A percentile compares a stretch with the other conserved stretches of the same genome.
Evolutionary conservation across 2,888 invertebrate species (phyloP).

Genomic region (Norana najaformis): DNA sequence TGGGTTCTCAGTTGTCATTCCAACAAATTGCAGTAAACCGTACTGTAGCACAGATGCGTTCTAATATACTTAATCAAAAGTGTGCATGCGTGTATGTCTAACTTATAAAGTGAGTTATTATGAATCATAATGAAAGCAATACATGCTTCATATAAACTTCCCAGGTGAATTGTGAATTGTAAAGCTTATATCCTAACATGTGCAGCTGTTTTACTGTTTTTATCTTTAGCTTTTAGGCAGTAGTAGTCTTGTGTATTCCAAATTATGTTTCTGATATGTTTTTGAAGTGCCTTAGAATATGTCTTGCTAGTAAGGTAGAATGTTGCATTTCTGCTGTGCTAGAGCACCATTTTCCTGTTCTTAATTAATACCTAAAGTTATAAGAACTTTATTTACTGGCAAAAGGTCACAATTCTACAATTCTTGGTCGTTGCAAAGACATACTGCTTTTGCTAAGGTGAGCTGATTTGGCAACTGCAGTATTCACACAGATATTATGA

Average conservation of each 20-base stretch:
- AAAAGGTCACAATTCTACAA: neutral
- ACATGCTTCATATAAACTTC: neutral
- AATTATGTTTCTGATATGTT: neutral
- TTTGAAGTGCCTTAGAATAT: constrained; percentile 2
- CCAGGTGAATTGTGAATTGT: neutral
- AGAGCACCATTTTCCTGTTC: neutral
- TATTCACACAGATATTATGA: neutral
- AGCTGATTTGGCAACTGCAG: neutral
- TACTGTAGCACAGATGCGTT: neutral
- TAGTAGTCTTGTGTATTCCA: neutral
- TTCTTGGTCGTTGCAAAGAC: neutral
- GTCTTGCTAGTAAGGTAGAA: neutral
- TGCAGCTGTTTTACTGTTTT: neutral
- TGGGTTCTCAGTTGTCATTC: neutral
- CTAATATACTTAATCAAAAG: neutral
- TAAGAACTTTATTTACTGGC: neutral
- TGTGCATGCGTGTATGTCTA: neutral
- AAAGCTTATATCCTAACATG: neutral
- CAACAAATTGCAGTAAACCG: neutral
- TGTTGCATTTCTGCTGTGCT: neutral
- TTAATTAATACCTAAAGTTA: too few species aligned
- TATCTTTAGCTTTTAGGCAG: neutral
- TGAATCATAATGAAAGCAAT: neutral
- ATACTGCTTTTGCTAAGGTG: neutral
- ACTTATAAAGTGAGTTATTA: neutral